These are phyloP conservation scores for Polymixis lichenea DNA, from an alignment of 2,888 invertebrate genomes.

Conservation along the genomic window DNA sequence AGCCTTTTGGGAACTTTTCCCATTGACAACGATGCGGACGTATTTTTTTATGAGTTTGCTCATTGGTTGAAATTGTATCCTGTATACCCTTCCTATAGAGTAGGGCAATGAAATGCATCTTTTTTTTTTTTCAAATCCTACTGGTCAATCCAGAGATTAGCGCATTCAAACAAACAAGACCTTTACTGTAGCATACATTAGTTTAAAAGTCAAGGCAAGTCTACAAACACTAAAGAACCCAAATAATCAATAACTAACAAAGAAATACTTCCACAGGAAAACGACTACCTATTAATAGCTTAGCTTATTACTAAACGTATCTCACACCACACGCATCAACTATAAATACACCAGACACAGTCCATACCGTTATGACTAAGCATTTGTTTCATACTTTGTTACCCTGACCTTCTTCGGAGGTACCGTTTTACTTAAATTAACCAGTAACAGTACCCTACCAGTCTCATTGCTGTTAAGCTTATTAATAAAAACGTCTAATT, in stretches of 20 bases:
- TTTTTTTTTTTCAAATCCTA: too few relatives aligned
- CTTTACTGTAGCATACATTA: too few relatives aligned
- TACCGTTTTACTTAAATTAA: slow-evolving; percentile 49
- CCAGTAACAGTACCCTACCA: slow-evolving; percentile 53
- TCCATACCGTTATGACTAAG: slow-evolving; percentile 29
- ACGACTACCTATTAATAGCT: slow-evolving; percentile 18
- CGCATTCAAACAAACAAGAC: too few relatives aligned
- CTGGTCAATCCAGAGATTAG: too few relatives aligned
- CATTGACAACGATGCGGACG: too few relatives aligned
- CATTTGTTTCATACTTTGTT: slow-evolving; percentile 37
- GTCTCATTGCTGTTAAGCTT: slow-evolving; percentile 45
- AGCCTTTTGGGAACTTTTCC: too few relatives aligned
- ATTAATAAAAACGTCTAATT: slow-evolving; percentile 56
- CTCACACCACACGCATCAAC: slow-evolving; percentile 29
- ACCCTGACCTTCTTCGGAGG: slow-evolving; percentile 51
- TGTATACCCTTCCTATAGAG: too few relatives aligned
- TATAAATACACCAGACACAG: slow-evolving; percentile 39
- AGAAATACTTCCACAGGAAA: slow-evolving; percentile 18
- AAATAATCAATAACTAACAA: not conserved
- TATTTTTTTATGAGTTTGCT: too few relatives aligned
- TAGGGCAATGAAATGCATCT: too few relatives aligned
- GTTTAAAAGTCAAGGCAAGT: not conserved
- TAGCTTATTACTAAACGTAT: slow-evolving; percentile 13
- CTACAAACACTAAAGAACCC: not conserved
- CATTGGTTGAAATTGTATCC: too few relatives aligned